Percentiles rank a stretch among this genome's conserved stretches.
Conservation (phyloP, 2,113 vertebrate genomes). For the Microtus pennsylvanicus region DNA sequence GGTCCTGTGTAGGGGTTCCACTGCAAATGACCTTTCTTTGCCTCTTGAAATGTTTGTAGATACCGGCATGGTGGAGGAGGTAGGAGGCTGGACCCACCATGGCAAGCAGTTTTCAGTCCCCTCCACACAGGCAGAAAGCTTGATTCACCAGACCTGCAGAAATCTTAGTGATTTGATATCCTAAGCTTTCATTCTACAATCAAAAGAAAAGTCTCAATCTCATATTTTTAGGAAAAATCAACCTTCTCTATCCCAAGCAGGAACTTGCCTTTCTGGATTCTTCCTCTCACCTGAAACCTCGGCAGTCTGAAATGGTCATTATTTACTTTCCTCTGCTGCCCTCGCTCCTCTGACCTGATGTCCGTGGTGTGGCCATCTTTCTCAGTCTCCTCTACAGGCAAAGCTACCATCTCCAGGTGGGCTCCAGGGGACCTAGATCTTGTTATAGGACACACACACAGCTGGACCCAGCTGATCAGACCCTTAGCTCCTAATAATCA, state of each 20-base stretch:
- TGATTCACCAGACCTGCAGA: not conserved
- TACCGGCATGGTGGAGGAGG: not conserved
- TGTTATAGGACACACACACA: not conserved
- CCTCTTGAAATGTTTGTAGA: constrained; percentile 71
- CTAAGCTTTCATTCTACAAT: not conserved
- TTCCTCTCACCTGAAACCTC: not conserved
- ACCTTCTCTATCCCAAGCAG: not conserved
- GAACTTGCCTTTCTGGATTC: not conserved
- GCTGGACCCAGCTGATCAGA: not conserved
- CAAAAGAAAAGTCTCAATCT: not conserved
- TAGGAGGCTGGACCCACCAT: not conserved
- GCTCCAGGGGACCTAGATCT: not conserved
- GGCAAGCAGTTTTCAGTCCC: not conserved
- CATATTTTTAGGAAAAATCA: not conserved
- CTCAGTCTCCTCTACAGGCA: not conserved
- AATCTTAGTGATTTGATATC: not conserved
- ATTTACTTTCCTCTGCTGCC: not conserved
- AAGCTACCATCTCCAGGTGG: not conserved
- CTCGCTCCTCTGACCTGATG: not conserved
- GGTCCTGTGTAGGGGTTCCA: constrained; percentile 47
- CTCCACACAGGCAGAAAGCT: too few species aligned
- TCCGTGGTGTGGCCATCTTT: not conserved
- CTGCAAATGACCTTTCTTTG: constrained; percentile 71
- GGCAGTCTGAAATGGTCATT: not conserved
- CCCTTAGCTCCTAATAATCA: constrained; percentile 40